These are phyloP conservation scores for Monodelphis domestica DNA, from an alignment of 2,797 vertebrate species.

Conservation along the genomic window DNA sequence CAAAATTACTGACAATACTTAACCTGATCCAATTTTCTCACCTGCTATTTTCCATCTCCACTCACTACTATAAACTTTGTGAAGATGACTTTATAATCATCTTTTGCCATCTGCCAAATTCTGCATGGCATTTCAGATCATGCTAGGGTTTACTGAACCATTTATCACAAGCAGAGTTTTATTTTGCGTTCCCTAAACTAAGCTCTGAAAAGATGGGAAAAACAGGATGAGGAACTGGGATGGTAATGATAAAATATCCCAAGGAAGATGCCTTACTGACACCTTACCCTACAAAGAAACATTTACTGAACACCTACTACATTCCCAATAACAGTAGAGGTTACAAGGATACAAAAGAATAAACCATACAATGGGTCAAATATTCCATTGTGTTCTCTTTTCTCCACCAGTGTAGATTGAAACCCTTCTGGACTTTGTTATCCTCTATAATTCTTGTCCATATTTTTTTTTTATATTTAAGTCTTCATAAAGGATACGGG, in stretches of 20 bases:
- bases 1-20: conserved; percentile 78
- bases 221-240: conserved; percentile 79
- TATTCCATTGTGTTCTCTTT: not conserved
- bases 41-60: conserved; percentile 73
- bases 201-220: conserved; percentile 81
- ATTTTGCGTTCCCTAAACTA: conserved; percentile 80
- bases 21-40: conserved; percentile 75
- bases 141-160: conserved; percentile 82
- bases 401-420: not conserved
- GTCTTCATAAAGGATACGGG: not conserved
- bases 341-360: not conserved
- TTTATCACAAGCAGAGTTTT: conserved; percentile 76
- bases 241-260: conserved; percentile 69
- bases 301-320: not conserved
- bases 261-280: conserved; percentile 53
- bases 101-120: conserved; percentile 77
- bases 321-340: not conserved
- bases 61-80: conserved; percentile 75
- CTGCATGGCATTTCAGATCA: conserved; percentile 75
- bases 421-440: not conserved
- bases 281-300: not conserved
- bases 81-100: conserved; percentile 77
- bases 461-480: not conserved
- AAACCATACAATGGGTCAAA: not conserved
- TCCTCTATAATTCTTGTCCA: not conserved